Percentiles rank a stretch among this genome's conserved stretches.
Evolutionary conservation across 2,797 vertebrate species (phyloP).

Genomic region (Triplophysa yarkandensis): DNA sequence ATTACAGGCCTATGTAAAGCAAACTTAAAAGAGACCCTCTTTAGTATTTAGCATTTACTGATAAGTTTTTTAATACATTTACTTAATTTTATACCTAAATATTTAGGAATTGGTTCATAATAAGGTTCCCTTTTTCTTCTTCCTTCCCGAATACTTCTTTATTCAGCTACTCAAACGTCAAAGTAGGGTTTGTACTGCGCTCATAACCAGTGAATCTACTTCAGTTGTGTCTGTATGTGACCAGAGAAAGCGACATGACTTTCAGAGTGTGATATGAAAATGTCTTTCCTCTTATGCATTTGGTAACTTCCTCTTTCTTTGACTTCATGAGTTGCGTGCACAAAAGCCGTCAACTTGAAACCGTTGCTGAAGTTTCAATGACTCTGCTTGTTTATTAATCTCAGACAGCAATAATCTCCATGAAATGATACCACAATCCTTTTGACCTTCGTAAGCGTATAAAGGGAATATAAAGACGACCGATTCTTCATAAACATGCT

Average conservation of each 20-base stretch:
- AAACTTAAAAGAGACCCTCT: background rate
- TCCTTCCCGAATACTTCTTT: too few relatives aligned
- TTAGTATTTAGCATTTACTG: background rate
- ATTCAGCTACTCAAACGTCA: background rate
- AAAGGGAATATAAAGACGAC: constrained; percentile 16
- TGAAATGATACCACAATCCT: constrained; percentile 38
- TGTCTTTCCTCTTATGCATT: constrained; percentile 51
- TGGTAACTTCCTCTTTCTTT: constrained; percentile 61
- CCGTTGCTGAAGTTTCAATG: constrained; percentile 40
- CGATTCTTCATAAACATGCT: constrained; percentile 65
- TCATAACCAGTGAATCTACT: constrained; percentile 1
- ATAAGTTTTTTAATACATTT: background rate
- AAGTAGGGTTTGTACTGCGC: background rate
- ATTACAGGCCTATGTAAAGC: background rate
- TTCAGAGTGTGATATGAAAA: constrained; percentile 40
- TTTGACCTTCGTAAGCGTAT: constrained; percentile 21
- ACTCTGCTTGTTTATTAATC: constrained; percentile 19
- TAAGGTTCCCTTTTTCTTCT: too few relatives aligned
- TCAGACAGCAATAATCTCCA: constrained; percentile 23
- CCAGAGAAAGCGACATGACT: background rate
- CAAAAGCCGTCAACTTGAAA: constrained; percentile 23
- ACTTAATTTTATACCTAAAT: background rate
- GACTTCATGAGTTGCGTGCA: constrained; percentile 43
- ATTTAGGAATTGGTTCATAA: background rate
- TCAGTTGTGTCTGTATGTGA: constrained; percentile 34